These are phyloP conservation scores for Brenthis daphne DNA, from an alignment of 2,888 invertebrate species.

Conservation along the genomic window DNA sequence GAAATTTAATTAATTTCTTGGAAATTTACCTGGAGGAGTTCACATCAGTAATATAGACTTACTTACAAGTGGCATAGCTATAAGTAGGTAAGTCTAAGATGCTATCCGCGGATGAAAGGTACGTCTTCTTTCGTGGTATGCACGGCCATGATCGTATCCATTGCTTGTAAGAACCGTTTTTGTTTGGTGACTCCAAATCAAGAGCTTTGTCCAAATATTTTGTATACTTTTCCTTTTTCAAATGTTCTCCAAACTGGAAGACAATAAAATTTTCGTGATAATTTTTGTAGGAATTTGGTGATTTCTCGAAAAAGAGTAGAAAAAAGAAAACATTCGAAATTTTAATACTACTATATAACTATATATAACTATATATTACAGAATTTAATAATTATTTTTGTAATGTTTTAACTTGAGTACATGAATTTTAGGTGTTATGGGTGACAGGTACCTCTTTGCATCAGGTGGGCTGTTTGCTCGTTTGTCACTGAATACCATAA, in stretches of 20 bases:
- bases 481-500: too few species aligned
- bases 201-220: constrained; percentile 59
- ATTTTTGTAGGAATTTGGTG: not conserved
- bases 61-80: constrained; percentile 62
- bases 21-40: too few species aligned
- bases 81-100: constrained; percentile 69
- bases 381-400: not conserved
- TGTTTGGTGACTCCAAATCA: constrained; percentile 50
- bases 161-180: constrained; percentile 31
- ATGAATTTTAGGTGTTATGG: too few species aligned
- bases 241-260: constrained; percentile 54
- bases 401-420: too few species aligned
- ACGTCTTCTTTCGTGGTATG: constrained; percentile 56
- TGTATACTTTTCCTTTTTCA: constrained; percentile 57
- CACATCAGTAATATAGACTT: not conserved
- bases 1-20: too few species aligned
- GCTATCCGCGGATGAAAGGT: constrained; percentile 64
- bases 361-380: not conserved
- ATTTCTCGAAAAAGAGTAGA: not conserved
- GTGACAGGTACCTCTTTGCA: too few species aligned
- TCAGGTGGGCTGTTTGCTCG: too few species aligned
- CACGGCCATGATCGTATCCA: constrained; percentile 64
- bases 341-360: not conserved
- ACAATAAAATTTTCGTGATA: not conserved
- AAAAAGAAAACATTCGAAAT: not conserved